A percentile compares a stretch with the other conserved stretches of the same genome.
Conservation (phyloP, 2,113 vertebrate genomes). For the Gymnogyps californianus region DNA sequence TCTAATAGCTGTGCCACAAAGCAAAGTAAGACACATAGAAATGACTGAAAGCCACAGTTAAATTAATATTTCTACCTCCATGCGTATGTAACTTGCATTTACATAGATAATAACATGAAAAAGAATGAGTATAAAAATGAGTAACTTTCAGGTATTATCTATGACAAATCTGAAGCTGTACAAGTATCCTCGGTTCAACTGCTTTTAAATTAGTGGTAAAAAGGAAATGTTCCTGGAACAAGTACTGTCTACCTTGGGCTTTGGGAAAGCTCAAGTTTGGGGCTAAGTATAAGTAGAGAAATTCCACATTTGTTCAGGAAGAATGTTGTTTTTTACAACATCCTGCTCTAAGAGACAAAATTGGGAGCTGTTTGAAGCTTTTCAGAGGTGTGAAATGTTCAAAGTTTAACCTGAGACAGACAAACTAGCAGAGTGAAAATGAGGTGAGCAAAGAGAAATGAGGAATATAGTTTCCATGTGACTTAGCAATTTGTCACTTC, state of each 20-base stretch:
- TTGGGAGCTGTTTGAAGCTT: background rate
- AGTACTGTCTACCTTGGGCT: background rate
- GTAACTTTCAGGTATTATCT: background rate
- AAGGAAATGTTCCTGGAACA: background rate
- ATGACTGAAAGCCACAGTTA: background rate
- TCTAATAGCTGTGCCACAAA: background rate
- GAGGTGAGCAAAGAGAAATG: slow-evolving; percentile 4
- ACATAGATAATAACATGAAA: background rate
- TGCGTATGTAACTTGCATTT: background rate
- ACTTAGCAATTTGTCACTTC: slow-evolving; percentile 10
- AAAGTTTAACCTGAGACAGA: background rate
- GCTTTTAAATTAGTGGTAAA: background rate
- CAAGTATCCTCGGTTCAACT: background rate
- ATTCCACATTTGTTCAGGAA: background rate
- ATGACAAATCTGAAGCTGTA: background rate
- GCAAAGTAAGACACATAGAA: background rate
- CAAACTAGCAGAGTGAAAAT: background rate
- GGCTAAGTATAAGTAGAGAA: background rate
- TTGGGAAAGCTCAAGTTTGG: background rate
- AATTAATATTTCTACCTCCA: background rate
- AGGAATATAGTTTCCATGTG: background rate
- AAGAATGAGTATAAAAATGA: background rate
- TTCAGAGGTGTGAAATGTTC: background rate
- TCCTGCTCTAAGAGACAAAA: background rate
- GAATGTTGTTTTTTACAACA: background rate